phyloP scores from a whole-genome alignment of 2,888 invertebrate genomes.

The Lepeophtheirus nordmannii region DNA sequence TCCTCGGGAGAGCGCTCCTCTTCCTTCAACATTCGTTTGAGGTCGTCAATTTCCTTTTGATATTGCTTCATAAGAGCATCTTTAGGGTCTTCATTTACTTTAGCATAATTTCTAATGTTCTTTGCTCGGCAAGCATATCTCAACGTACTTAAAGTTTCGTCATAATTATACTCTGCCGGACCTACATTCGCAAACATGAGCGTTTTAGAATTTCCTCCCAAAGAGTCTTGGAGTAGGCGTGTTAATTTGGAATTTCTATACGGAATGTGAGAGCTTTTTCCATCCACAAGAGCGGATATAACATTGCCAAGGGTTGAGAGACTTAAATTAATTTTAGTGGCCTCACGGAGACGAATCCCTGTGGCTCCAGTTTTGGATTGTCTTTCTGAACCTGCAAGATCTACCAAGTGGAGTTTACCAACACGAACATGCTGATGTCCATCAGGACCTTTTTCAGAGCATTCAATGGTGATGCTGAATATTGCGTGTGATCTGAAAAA shows the following conservation, averaged over 20 bases:
- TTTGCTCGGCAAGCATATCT: conserved; percentile 93
- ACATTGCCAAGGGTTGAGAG: conserved; percentile 94
- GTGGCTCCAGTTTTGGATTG: conserved; percentile 92
- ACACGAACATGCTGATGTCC: conserved; percentile 75
- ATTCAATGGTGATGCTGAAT: conserved; percentile 93
- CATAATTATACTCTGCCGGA: conserved; percentile 89
- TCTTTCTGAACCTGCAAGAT: conserved; percentile 92
- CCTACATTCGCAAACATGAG: conserved; percentile 91
- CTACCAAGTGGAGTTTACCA: conserved; percentile 93
- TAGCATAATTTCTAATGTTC: conserved; percentile 87
- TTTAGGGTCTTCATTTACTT: conserved; percentile 92
- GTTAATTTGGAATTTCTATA: conserved; percentile 96
- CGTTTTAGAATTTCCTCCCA: conserved; percentile 91
- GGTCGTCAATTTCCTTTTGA: conserved; percentile 85
- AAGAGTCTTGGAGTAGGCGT: conserved; percentile 78
- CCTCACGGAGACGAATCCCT: conserved; percentile 81
- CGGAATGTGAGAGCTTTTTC: conserved; percentile 90
- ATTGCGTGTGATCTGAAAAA: conserved; percentile 86
- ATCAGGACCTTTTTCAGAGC: conserved; percentile 64
- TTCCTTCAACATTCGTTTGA: conserved; percentile 69
- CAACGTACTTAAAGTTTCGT: conserved; percentile 89
- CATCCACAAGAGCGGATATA: conserved; percentile 92
- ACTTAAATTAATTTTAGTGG: conserved; percentile 84
- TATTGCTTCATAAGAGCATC: conserved; percentile 87
- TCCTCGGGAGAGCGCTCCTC: conserved; percentile 33